Percentiles rank a stretch among this genome's conserved stretches.
Conservation (phyloP, 2,797 vertebrate species). For the Rhinoraja longicauda region DNA sequence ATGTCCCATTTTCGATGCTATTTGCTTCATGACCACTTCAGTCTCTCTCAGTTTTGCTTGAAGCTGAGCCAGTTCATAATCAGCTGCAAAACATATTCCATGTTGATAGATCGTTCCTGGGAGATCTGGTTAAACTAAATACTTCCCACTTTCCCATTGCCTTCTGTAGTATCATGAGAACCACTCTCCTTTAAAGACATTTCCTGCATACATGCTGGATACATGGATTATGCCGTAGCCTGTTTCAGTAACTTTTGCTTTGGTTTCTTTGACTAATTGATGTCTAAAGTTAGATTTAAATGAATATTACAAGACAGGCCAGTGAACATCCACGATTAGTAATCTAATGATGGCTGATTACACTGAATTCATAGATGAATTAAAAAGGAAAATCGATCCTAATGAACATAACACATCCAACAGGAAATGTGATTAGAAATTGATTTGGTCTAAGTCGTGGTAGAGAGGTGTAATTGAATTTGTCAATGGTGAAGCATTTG, state of each 20-base stretch:
- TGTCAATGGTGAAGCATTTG: too few species aligned
- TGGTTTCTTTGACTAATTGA: background rate
- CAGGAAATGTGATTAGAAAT: slow-evolving; percentile 27
- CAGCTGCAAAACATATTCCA: slow-evolving; percentile 64
- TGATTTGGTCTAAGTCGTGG: background rate
- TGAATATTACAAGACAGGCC: background rate
- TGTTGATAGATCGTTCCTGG: background rate
- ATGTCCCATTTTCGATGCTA: slow-evolving; percentile 74
- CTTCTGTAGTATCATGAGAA: background rate
- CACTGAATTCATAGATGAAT: background rate
- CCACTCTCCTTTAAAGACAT: background rate
- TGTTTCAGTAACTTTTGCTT: background rate
- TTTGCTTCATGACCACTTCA: slow-evolving; percentile 86
- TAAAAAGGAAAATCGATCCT: background rate
- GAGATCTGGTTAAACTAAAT: background rate
- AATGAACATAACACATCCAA: slow-evolving; percentile 21
- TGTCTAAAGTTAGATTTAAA: background rate
- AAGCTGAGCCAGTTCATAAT: slow-evolving; percentile 83
- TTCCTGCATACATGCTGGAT: background rate
- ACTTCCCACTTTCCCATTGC: background rate
- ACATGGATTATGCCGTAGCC: background rate
- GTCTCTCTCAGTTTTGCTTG: slow-evolving; percentile 90
- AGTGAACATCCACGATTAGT: background rate
- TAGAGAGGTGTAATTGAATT: background rate
- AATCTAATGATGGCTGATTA: slow-evolving; percentile 1